Base-by-base conservation (phyloP, 2,888 invertebrate species). In the Fragum whitleyi region DNA sequence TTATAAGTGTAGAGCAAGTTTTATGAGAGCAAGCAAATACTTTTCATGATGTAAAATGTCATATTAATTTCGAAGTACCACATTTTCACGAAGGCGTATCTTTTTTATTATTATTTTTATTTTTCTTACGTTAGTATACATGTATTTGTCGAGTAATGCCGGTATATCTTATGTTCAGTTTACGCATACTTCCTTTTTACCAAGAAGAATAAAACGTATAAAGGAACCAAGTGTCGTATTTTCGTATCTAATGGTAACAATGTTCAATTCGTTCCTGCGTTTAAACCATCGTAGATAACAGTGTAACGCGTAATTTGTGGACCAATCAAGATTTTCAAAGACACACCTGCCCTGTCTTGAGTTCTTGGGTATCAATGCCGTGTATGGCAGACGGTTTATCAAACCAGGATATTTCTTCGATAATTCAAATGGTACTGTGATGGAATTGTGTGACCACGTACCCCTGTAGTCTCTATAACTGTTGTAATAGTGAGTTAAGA, bases 141-240 rank as follows among this genome's bases (percentile, higher is more conserved):
- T n/a, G n/a, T n/a, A n/a, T n/a, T n/a, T n/a, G n/a, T n/a, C n/a
- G n/a, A n/a, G n/a, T n/a, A n/a, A n/a, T n/a, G n/a, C n/a, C n/a
- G n/a, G n/a, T n/a, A n/a, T n/a, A n/a, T n/a, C n/a, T 36, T 36
- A 36, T 6, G 9, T 9, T 47, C 16, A 47, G 16, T 47, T 47
- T 47, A 6, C 28, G 57, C 83, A 83, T 2, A 83, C 32, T 55
- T 83, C 79, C 61, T 83, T 83, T 39, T 74, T 77, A 11, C 83
- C 83, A 39, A 79, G 79, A 28, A 83, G 29, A 5, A 83, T 57
- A 67, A 80, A 75, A 28, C 85, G 65, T 61, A 80, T 70, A 7
- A 85, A 80, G 16, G 85, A 74, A 9, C 85, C 85, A 16, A 85
- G 47, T 19, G 85, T 85, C 19, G 85, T 82, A 53, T 85, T 82